phyloP scores from a whole-genome alignment of 2,888 invertebrate species.

The Arenicola marina region DNA sequence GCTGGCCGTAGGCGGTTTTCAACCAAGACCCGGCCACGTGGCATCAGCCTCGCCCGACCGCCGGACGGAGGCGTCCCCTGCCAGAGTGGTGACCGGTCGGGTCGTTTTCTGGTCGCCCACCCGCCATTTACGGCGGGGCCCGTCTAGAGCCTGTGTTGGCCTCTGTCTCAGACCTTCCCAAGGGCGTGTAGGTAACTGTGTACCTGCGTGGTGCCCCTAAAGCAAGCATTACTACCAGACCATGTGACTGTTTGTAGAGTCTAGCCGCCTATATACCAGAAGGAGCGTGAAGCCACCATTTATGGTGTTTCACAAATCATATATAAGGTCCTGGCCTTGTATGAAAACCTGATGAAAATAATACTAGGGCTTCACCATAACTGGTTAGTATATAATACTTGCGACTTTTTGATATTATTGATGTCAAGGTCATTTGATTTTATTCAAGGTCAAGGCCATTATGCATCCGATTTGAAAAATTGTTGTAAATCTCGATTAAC shows the following conservation, averaged over 20 bases:
- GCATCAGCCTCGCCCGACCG: slow-evolving; percentile 32
- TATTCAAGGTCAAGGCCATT: too few species aligned
- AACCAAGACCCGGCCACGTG: slow-evolving; percentile 33
- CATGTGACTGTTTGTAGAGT: slow-evolving; percentile 6
- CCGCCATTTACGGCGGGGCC: slow-evolving; percentile 33
- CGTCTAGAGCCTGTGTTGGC: slow-evolving; percentile 40
- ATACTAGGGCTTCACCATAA: too few species aligned
- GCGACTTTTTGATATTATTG: too few species aligned
- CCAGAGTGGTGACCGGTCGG: slow-evolving; percentile 21
- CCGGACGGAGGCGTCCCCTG: slow-evolving; percentile 28
- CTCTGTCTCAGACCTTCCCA: slow-evolving; percentile 55
- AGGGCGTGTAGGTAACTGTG: slow-evolving; percentile 34
- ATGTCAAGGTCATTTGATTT: too few species aligned
- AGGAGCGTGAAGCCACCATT: too few species aligned
- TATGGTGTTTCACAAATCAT: too few species aligned
- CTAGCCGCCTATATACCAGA: too few species aligned
- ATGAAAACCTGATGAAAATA: too few species aligned
- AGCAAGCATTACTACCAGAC: slow-evolving; percentile 46
- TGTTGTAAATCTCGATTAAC: too few species aligned
- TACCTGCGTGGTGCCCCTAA: slow-evolving; percentile 44
- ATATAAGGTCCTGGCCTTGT: too few species aligned
- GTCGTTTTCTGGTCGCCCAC: slow-evolving; percentile 42
- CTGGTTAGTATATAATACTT: too few species aligned
- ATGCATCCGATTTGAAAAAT: too few species aligned
- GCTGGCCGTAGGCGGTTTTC: slow-evolving; percentile 43